A percentile compares a stretch with the other conserved stretches of the same genome.
These are phyloP conservation scores for Ficedula albicollis DNA, from an alignment of 2,797 vertebrate genomes.

Conservation along the genomic window DNA sequence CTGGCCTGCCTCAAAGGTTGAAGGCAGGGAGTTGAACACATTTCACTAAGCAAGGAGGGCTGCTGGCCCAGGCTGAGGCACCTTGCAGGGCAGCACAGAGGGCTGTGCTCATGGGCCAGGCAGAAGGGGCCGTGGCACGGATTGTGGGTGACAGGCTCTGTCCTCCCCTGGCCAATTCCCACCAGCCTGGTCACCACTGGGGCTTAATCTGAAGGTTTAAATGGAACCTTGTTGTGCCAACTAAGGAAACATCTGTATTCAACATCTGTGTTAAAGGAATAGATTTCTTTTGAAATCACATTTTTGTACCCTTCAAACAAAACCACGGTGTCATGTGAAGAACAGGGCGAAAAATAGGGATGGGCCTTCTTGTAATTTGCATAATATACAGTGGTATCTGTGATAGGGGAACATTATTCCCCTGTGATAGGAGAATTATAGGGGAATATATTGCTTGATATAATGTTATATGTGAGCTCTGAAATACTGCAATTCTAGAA, in stretches of 20 bases:
- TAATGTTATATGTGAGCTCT: neutral
- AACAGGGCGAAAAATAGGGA: neutral
- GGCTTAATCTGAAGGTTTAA: neutral
- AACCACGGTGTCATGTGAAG: neutral
- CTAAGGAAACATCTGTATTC: neutral
- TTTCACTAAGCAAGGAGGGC: neutral
- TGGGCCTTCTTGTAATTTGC: neutral
- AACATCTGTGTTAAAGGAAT: neutral
- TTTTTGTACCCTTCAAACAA: neutral
- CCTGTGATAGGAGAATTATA: too few species aligned
- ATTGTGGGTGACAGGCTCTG: neutral
- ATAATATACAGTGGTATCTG: neutral
- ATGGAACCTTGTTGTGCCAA: neutral
- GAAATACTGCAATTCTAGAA: neutral
- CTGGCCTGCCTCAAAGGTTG: neutral
- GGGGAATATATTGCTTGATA: neutral
- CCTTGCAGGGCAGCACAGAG: neutral
- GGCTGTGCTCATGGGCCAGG: neutral
- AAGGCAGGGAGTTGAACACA: neutral
- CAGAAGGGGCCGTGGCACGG: rapidly evolving
- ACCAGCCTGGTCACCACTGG: neutral
- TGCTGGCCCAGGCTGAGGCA: neutral
- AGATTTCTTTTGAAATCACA: neutral
- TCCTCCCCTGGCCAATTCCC: neutral
- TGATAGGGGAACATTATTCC: neutral